Percentiles rank a stretch among this genome's conserved stretches.
phyloP scores from a whole-genome alignment of 2,113 vertebrate genomes.

The Azemiops feae region DNA sequence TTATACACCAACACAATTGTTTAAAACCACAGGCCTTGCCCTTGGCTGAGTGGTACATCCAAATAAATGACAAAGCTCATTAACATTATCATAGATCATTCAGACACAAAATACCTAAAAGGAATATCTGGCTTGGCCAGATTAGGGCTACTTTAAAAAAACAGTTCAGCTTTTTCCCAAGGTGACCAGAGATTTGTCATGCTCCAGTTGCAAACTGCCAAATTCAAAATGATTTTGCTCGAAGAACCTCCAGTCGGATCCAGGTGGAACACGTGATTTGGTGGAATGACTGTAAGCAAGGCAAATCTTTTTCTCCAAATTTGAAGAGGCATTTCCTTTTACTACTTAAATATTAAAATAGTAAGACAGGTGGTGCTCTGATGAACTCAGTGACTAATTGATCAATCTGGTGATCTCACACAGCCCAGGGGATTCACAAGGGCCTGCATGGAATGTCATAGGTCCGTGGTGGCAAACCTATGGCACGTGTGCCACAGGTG shows the following conservation, averaged over 20 bases:
- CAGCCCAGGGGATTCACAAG: not conserved
- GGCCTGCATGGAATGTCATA: not conserved
- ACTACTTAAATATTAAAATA: not conserved
- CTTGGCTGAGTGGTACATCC: constrained; percentile 28
- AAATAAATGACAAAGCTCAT: constrained; percentile 39
- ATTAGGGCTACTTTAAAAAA: constrained; percentile 29
- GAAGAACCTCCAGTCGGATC: not conserved
- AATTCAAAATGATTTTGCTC: not conserved
- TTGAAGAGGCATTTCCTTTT: not conserved
- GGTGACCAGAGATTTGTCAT: constrained; percentile 28
- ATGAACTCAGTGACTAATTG: not conserved
- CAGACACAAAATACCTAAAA: constrained; percentile 39
- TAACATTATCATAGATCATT: constrained; percentile 48
- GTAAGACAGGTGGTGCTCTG: not conserved
- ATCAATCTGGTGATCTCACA: not conserved
- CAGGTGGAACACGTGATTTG: constrained; percentile 24
- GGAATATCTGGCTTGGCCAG: constrained; percentile 39
- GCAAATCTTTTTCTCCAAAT: constrained; percentile 31
- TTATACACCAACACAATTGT: constrained; percentile 57
- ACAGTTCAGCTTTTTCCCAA: constrained; percentile 17
- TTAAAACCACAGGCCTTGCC: constrained; percentile 49
- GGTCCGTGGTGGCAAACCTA: too few species aligned
- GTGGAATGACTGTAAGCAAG: not conserved
- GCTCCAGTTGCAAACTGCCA: not conserved
- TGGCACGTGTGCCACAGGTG: too few species aligned